These are phyloP conservation scores for Artemia sinica DNA, from an alignment of 2,888 invertebrate genomes.

Conservation along the genomic window DNA sequence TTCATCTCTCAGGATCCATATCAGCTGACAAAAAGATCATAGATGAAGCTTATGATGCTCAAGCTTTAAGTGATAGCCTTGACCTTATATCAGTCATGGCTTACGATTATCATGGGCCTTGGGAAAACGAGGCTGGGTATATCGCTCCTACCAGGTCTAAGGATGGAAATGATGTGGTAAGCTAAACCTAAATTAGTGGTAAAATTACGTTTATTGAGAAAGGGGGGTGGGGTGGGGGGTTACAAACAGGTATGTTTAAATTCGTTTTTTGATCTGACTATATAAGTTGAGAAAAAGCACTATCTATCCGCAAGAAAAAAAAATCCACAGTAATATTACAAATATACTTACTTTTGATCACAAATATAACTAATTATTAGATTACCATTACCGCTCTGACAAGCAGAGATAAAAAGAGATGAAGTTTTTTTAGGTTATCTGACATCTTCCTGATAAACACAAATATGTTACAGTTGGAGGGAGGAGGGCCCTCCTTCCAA, in stretches of 20 bases:
- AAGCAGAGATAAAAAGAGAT: too few relatives aligned
- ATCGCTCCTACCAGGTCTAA: constrained; percentile 48
- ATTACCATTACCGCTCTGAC: too few relatives aligned
- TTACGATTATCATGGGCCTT: constrained; percentile 76
- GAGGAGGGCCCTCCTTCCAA: too few relatives aligned
- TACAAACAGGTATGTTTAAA: background rate
- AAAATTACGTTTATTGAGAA: background rate
- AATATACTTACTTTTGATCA: too few relatives aligned
- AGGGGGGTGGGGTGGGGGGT: background rate
- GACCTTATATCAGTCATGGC: constrained; percentile 72
- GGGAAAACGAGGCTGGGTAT: constrained; percentile 62
- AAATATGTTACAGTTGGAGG: too few relatives aligned
- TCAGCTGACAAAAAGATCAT: constrained; percentile 84
- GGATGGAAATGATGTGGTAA: constrained; percentile 20
- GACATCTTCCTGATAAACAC: too few relatives aligned
- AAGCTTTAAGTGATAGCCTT: constrained; percentile 32
- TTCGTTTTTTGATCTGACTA: background rate
- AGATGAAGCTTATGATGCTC: constrained; percentile 61
- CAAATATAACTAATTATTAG: too few relatives aligned
- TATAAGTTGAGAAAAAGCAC: background rate
- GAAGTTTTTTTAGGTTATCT: too few relatives aligned
- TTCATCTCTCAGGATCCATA: constrained; percentile 60
- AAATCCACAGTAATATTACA: too few relatives aligned
- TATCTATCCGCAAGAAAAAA: too few relatives aligned
- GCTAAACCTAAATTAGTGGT: background rate